Percentiles rank a stretch among this genome's conserved stretches.
Conservation (phyloP, 2,888 invertebrate species). For the Corythucha ciliata region DNA sequence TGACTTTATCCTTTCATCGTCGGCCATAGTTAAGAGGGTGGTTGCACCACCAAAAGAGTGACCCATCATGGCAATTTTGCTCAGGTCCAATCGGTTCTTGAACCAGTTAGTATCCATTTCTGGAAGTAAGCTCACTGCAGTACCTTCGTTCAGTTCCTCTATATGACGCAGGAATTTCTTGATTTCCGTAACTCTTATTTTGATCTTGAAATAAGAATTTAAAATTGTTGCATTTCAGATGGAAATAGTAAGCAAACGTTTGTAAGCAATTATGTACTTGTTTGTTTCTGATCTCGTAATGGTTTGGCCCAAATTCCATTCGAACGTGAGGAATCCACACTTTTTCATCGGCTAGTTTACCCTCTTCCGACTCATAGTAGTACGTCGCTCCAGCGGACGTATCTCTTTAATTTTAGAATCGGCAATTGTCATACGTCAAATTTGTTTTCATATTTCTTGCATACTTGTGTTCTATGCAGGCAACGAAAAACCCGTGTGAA, state of each 20-base stretch:
- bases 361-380: slow-evolving; percentile 42
- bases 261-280: slow-evolving; percentile 38
- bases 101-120: slow-evolving; percentile 41
- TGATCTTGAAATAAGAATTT: no score
- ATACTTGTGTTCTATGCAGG: slow-evolving; percentile 55
- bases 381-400: slow-evolving; percentile 44
- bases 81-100: slow-evolving; percentile 44
- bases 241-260: background rate
- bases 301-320: slow-evolving; percentile 41
- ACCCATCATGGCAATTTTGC: slow-evolving; percentile 47
- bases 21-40: slow-evolving; percentile 47
- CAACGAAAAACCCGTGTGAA: slow-evolving; percentile 55
- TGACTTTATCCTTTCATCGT: slow-evolving; percentile 48
- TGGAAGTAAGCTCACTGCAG: slow-evolving; percentile 32
- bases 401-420: slow-evolving; percentile 34
- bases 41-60: slow-evolving; percentile 60
- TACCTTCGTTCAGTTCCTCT: slow-evolving; percentile 45
- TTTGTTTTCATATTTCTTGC: background rate
- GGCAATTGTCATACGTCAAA: background rate
- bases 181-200: slow-evolving; percentile 46
- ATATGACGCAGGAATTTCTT: slow-evolving; percentile 46
- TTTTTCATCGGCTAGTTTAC: slow-evolving; percentile 39
- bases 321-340: slow-evolving; percentile 40
- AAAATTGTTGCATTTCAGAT: slow-evolving; percentile 16
- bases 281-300: slow-evolving; percentile 41